Conservation (phyloP, 2,797 vertebrate species). For the Hirundo rustica region DNA sequence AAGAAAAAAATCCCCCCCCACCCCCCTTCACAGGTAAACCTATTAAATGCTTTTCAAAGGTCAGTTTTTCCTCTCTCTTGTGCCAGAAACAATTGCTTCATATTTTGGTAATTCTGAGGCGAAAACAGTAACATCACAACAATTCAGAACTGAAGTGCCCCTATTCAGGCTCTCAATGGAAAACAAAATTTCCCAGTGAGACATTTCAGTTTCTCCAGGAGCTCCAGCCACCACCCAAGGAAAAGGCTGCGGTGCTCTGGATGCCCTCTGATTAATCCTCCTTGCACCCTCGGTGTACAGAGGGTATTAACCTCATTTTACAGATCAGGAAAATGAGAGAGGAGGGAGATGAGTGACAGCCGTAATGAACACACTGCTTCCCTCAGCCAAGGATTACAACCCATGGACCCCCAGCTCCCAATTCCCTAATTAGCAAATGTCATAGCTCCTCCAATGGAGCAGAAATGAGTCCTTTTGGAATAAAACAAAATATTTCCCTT, state of each 20-base stretch:
- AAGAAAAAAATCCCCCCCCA: neutral
- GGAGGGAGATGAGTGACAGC: constrained; percentile 46
- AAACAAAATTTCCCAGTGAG: neutral
- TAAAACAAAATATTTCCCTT: constrained; percentile 21
- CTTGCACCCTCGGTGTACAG: neutral
- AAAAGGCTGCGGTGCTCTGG: neutral
- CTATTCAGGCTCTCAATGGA: neutral
- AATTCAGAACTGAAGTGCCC: neutral
- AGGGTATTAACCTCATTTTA: constrained; percentile 44
- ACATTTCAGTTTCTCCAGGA: neutral
- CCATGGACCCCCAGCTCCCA: neutral
- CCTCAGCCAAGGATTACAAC: constrained; percentile 5
- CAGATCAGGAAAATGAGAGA: constrained; percentile 24
- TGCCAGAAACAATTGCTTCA: neutral
- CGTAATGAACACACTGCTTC: constrained; percentile 19
- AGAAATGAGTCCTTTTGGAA: neutral
- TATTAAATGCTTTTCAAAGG: neutral
- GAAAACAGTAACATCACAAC: neutral
- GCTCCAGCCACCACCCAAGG: neutral
- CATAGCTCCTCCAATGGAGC: neutral
- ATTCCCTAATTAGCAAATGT: constrained; percentile 31
- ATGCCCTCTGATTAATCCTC: neutral
- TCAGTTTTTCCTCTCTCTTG: neutral
- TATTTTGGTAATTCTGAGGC: neutral
- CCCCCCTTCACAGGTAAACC: neutral